Evolutionary conservation across 2,113 vertebrate genomes (phyloP).

Genomic region (Argyrosomus japonicus): DNA sequence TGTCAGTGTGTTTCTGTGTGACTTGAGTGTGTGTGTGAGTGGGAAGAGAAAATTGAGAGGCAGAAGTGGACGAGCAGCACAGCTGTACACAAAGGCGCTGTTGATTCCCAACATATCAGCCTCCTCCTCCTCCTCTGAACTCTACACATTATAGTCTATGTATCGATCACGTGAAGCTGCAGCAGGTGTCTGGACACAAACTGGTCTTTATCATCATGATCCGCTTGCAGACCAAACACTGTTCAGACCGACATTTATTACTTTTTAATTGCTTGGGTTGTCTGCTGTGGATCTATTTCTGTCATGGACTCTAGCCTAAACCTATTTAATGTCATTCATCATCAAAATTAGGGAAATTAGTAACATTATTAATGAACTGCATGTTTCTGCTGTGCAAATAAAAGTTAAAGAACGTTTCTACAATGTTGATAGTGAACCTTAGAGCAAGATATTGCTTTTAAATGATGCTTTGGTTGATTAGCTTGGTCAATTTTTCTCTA

Average conservation of each 20-base stretch:
- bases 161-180: conserved; percentile 42
- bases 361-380: neutral
- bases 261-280: neutral
- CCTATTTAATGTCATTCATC: neutral
- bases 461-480: neutral
- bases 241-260: neutral
- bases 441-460: neutral
- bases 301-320: neutral
- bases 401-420: neutral
- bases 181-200: conserved; percentile 72
- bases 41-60: conserved; percentile 59
- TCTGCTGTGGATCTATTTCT: neutral
- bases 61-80: conserved; percentile 51
- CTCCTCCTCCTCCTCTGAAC: conserved; percentile 48
- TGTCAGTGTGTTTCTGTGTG: conserved; percentile 51
- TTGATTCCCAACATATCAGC: conserved; percentile 68
- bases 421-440: neutral
- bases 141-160: conserved; percentile 41
- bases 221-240: neutral
- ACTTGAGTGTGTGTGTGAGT: conserved; percentile 34
- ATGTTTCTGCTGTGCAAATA: neutral
- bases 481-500: neutral
- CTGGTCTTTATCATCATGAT: conserved; percentile 26
- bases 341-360: neutral
- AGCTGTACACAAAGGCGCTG: conserved; percentile 80